Percentiles rank a stretch among this genome's conserved stretches.
Conservation (phyloP, 2,113 vertebrate species). For the Erythrolamprus reginae region DNA sequence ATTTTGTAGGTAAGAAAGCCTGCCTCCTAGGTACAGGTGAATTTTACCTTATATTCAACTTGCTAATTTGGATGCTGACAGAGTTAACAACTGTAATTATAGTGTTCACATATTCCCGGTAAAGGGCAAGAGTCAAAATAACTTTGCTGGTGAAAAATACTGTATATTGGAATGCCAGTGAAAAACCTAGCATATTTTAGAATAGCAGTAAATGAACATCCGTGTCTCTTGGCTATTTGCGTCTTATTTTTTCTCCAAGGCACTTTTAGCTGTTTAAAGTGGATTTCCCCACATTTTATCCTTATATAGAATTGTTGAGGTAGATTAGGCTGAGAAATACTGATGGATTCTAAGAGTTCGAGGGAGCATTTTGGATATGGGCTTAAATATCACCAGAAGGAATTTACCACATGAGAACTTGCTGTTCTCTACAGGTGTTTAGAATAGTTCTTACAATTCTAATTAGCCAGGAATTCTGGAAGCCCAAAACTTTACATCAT, state of each 20-base stretch:
- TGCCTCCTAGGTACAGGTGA: constrained; percentile 43
- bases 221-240: not conserved
- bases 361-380: not conserved
- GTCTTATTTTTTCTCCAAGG: not conserved
- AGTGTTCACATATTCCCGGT: constrained; percentile 28
- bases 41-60: constrained; percentile 47
- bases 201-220: constrained; percentile 12
- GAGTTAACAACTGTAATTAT: constrained; percentile 51
- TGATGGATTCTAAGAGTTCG: not conserved
- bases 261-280: not conserved
- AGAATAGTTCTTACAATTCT: too few species aligned
- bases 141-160: constrained; percentile 50
- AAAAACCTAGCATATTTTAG: constrained; percentile 29
- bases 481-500: not conserved
- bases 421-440: not conserved
- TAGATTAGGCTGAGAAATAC: not conserved
- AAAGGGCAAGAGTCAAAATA: constrained; percentile 7
- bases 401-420: not conserved
- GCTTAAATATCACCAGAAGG: not conserved
- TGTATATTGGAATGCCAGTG: constrained; percentile 17
- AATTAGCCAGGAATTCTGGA: not conserved
- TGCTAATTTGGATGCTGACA: constrained; percentile 47
- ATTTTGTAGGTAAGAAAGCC: constrained; percentile 45
- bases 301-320: not conserved
- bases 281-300: not conserved